Evolutionary conservation across 1,140 invertebrate genomes (phyloP).

Genomic region (Rhagoletis zephyria): DNA sequence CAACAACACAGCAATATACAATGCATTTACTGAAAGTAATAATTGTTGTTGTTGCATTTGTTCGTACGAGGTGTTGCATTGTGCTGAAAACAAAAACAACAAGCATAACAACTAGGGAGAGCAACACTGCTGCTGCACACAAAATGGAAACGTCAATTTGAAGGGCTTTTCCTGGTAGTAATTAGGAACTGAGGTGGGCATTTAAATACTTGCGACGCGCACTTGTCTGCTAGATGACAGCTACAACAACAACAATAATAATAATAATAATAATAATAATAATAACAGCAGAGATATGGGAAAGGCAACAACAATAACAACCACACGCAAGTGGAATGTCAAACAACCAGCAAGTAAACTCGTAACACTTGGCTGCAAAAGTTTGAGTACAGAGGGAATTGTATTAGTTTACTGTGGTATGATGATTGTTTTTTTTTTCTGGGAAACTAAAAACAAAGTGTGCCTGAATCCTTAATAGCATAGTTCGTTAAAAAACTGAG

Average conservation of each 20-base stretch:
- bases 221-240: constrained; percentile 49
- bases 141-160: constrained; percentile 72
- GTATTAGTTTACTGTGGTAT: too few relatives aligned
- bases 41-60: background rate
- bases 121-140: constrained; percentile 41
- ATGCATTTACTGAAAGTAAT: background rate
- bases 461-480: too few relatives aligned
- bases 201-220: constrained; percentile 67
- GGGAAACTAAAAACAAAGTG: too few relatives aligned
- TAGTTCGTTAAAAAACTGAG: too few relatives aligned
- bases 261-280: background rate
- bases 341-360: background rate
- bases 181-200: constrained; percentile 73
- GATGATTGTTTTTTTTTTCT: too few relatives aligned
- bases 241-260: constrained; percentile 16
- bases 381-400: background rate
- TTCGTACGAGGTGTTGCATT: constrained; percentile 40
- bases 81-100: background rate
- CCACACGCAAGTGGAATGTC: background rate
- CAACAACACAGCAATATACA: constrained; percentile 14
- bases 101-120: background rate
- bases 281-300: background rate
- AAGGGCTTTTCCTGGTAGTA: constrained; percentile 73
- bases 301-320: background rate
- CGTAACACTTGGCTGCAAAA: background rate